phyloP scores from a whole-genome alignment of 53 echinoderm and acorn worm genomes.

The Stichopus horrens region DNA sequence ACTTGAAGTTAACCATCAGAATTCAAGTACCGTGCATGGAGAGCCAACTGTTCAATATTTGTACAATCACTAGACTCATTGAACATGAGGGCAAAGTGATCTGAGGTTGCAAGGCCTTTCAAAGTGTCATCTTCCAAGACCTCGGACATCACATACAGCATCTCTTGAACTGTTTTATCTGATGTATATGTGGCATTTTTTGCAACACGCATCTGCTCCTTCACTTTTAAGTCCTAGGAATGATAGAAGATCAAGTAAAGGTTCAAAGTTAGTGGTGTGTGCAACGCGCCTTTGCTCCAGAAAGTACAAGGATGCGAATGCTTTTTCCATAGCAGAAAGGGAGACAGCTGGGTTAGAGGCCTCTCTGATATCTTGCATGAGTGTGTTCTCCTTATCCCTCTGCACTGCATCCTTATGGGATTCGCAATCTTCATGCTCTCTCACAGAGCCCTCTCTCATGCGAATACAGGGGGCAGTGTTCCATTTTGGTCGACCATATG shows the following conservation, averaged over 20 bases:
- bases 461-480: conserved; percentile 50
- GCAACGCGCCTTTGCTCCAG: conserved; percentile 54
- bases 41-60: conserved; percentile 44
- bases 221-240: conserved; percentile 51
- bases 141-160: conserved; percentile 51
- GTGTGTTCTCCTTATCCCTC: conserved; percentile 2
- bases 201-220: conserved; percentile 50
- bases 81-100: conserved; percentile 55
- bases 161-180: conserved; percentile 57
- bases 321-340: conserved; percentile 48
- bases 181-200: conserved; percentile 61
- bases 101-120: conserved; percentile 30
- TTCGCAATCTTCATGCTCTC: conserved; percentile 38
- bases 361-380: conserved; percentile 50
- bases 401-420: conserved; percentile 42
- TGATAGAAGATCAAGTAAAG: conserved; percentile 50
- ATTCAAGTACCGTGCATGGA: conserved; percentile 45
- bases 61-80: conserved; percentile 56
- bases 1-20: conserved; percentile 42
- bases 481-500: conserved; percentile 53
- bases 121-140: conserved; percentile 46
- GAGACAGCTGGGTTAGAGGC: conserved; percentile 46
- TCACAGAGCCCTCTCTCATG: conserved; percentile 37
- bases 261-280: conserved; percentile 62
- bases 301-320: conserved; percentile 51